phyloP scores from a whole-genome alignment of 2,113 vertebrate genomes.

The Pteropus alecto region DNA sequence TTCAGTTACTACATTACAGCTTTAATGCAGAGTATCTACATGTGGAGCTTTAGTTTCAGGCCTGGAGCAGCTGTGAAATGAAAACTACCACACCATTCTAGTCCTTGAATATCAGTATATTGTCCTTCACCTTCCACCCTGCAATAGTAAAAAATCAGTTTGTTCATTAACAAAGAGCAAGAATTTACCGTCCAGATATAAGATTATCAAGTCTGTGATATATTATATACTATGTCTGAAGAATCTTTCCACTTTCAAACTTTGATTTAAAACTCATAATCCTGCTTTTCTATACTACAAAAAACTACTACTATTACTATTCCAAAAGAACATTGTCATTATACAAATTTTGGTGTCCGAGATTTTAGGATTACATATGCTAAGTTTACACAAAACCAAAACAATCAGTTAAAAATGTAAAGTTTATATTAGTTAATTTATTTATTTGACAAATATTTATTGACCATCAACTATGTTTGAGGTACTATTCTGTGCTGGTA shows the following conservation, averaged over 20 bases:
- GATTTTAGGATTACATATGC: neutral
- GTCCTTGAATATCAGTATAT: conserved; percentile 82
- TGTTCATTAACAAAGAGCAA: neutral
- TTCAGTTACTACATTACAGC: neutral
- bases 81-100: conserved; percentile 87
- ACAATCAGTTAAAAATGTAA: neutral
- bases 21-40: conserved; percentile 64
- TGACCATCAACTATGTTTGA: neutral
- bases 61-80: conserved; percentile 84
- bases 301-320: neutral
- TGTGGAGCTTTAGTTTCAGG: conserved; percentile 84
- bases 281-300: neutral
- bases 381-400: conserved; percentile 50
- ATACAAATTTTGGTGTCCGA: neutral
- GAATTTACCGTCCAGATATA: neutral
- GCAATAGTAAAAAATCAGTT: conserved; percentile 43
- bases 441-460: conserved; percentile 19
- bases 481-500: neutral
- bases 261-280: neutral
- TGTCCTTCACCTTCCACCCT: conserved; percentile 88
- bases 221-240: neutral
- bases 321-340: neutral
- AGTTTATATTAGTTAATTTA: neutral
- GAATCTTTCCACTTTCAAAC: neutral
- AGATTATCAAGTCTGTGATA: neutral